Base-by-base conservation (phyloP, 2,888 invertebrate genomes). In the Tribolium freemani region DNA sequence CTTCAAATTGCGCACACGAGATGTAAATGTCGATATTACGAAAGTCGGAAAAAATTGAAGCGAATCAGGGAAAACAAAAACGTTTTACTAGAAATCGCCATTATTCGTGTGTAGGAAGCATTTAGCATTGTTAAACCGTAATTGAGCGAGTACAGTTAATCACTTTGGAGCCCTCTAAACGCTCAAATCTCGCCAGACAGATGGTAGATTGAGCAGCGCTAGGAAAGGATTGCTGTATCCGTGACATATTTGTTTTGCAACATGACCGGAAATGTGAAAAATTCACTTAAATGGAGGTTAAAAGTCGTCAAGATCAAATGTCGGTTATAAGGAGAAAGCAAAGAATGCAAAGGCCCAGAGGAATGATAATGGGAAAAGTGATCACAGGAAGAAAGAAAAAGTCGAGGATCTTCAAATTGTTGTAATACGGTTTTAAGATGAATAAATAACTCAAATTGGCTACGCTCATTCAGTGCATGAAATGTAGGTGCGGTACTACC, bases 1-100 rank as follows among this genome's bases (percentile, higher is more conserved):
- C 74, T 72, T 75, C 45, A 72, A 73, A 76, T 75, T 69, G 63
- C 20, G 45, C 67, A 72, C 60, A 64, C 53, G 56, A 56, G 56
- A 63, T 70, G 69, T 50, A 69, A 69, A 69, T 69, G 57, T 31
- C 54, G 46, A 44, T 21, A 57, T 56, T 56, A 67, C 57, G 57
- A 67, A 64, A 64, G 31, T 45, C 9, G 13, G 26, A 10, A 61
- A 63, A 10, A 21, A 66, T 44, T 50, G 50, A 20, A 50, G n/a
- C 21, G 26, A 56, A 45, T 56, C 45, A 9, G 46, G 31, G 46
- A 45, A 54, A 66, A 64, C 30, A 51, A 51, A 2, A 13, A 16
- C 51, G 51, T 31, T 26, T 21, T 26, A 51, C 66, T 66, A 54
- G 57, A 67, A 67, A 67, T 56, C 53, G 64, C 21, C 53, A 64